Evolutionary conservation across 2,888 invertebrate species (phyloP).

Genomic region (Himalopsyche japonica): DNA sequence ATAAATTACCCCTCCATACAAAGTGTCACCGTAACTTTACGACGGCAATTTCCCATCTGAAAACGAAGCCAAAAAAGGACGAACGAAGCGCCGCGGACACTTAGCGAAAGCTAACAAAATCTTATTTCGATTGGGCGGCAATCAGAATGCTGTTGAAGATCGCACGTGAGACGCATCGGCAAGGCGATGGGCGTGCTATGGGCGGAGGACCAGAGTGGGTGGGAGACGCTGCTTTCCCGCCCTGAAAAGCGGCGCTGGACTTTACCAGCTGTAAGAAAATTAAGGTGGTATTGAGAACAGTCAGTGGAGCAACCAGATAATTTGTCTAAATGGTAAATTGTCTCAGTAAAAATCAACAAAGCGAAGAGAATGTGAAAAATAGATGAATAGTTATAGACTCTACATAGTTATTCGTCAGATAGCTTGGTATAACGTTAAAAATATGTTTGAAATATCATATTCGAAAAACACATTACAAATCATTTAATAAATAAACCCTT

Average conservation of each 20-base stretch:
- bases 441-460: too few relatives aligned
- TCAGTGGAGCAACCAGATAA: background rate
- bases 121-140: conserved; percentile 64
- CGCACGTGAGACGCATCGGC: conserved; percentile 58
- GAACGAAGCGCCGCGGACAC: conserved; percentile 42
- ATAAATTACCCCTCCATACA: conserved; percentile 37
- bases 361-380: too few relatives aligned
- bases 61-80: conserved; percentile 34
- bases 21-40: conserved; percentile 36
- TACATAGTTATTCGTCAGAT: too few relatives aligned
- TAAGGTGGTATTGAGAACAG: conserved; percentile 16
- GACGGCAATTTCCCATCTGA: conserved; percentile 37
- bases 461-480: too few relatives aligned
- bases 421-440: too few relatives aligned
- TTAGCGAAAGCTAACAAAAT: conserved; percentile 60
- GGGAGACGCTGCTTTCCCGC: conserved; percentile 46
- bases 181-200: conserved; percentile 48
- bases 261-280: background rate
- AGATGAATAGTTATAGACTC: too few relatives aligned
- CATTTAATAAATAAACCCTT: too few relatives aligned
- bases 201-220: conserved; percentile 38
- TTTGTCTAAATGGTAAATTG: background rate
- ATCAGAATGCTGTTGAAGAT: conserved; percentile 61
- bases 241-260: conserved; percentile 18
- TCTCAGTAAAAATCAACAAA: too few relatives aligned